A percentile compares a stretch with the other conserved stretches of the same genome.
phyloP scores from a whole-genome alignment of 2,888 invertebrate genomes.

The Strigamia maritima region DNA sequence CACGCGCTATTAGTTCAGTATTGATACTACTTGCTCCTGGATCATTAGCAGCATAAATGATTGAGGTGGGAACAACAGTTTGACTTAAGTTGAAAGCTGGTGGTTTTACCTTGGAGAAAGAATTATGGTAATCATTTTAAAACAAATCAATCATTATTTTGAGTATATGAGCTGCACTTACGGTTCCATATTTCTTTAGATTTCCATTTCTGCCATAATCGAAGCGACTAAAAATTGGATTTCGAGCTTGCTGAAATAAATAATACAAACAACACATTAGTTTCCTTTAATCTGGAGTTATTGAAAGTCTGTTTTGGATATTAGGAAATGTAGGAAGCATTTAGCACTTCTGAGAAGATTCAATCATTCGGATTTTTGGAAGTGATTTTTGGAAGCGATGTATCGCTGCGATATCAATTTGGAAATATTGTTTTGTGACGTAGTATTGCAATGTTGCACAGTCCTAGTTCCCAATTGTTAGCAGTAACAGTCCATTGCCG shows the following conservation, averaged over 20 bases:
- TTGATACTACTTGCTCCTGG: neutral
- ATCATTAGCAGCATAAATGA: neutral
- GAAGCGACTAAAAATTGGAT: neutral
- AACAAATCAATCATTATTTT: neutral
- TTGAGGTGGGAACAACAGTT: neutral
- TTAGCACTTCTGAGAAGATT: no score
- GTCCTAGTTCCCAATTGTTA: no score
- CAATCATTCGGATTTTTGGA: no score
- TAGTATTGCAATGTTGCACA: no score
- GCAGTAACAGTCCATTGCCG: no score
- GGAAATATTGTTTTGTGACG: no score
- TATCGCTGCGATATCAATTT: no score
- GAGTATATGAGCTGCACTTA: neutral
- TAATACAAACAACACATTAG: no score
- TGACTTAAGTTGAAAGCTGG: neutral
- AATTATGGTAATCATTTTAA: neutral
- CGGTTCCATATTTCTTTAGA: neutral
- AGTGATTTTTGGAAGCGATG: no score
- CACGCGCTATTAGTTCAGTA: neutral
- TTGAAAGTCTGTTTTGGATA: no score
- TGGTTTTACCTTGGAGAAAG: neutral
- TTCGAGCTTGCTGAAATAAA: neutral
- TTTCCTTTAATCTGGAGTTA: no score
- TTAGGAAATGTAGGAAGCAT: no score
- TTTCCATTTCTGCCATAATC: neutral